phyloP scores from a whole-genome alignment of 2,797 vertebrate species.

The Rhinichthys osculus region DNA sequence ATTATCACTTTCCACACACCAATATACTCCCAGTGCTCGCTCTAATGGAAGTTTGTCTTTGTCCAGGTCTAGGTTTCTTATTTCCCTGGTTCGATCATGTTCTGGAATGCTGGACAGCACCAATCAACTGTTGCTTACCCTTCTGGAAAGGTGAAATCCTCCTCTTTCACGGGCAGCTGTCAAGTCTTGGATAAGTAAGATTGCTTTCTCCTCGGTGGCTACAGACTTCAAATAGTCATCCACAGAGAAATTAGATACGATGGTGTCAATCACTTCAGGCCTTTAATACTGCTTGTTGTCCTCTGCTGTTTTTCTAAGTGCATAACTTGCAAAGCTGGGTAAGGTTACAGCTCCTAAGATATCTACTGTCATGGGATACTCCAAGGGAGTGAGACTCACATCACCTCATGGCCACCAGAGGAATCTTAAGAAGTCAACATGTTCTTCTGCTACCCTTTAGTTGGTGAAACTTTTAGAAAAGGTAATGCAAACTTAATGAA shows the following conservation, averaged over 20 bases:
- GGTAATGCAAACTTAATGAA: too few relatives aligned
- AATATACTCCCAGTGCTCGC: too few relatives aligned
- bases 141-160: not conserved
- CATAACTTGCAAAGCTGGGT: not conserved
- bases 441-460: too few relatives aligned
- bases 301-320: not conserved
- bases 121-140: not conserved
- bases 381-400: too few relatives aligned
- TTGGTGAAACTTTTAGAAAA: too few relatives aligned
- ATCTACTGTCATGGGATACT: too few relatives aligned
- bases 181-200: not conserved
- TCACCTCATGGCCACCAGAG: too few relatives aligned
- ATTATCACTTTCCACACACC: too few relatives aligned
- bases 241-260: not conserved
- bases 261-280: not conserved
- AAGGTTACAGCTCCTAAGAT: too few relatives aligned
- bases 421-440: too few relatives aligned
- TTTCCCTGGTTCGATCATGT: not conserved
- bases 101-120: slow-evolving; percentile 1
- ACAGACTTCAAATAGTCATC: not conserved
- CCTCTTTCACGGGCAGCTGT: not conserved
- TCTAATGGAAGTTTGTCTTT: slow-evolving; percentile 38
- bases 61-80: not conserved
- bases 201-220: not conserved
- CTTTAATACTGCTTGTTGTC: not conserved